phyloP scores from a whole-genome alignment of 2,113 vertebrate genomes.

The Dasypus novemcinctus region DNA sequence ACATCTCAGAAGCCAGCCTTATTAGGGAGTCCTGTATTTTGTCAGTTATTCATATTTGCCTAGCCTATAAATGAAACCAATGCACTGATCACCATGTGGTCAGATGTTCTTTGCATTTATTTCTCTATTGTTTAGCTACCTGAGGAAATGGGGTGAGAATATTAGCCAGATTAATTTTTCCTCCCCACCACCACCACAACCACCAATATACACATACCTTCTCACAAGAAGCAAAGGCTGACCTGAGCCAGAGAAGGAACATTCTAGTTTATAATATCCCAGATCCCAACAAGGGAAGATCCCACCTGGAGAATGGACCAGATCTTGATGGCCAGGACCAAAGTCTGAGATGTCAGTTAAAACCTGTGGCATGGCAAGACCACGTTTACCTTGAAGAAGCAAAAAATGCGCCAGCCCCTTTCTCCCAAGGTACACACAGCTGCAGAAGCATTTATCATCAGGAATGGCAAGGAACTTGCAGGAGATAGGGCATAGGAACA shows the following conservation, averaged over 20 bases:
- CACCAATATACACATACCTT: rapidly evolving
- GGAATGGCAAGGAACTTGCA: background rate
- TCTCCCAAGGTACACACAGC: background rate
- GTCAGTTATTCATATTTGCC: background rate
- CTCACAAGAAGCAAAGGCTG: background rate
- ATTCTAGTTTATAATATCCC: background rate
- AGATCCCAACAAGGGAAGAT: background rate
- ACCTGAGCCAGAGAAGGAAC: background rate
- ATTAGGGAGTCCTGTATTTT: background rate
- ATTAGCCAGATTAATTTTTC: background rate
- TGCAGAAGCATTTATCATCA: background rate
- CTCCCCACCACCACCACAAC: background rate
- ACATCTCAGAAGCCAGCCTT: background rate
- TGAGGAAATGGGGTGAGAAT: background rate
- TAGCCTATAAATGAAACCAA: background rate
- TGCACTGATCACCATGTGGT: background rate
- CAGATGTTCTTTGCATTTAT: background rate
- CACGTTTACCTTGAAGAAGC: background rate
- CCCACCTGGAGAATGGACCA: background rate
- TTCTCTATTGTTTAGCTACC: background rate
- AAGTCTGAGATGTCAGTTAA: background rate
- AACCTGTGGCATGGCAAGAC: background rate
- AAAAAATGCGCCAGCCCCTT: background rate
- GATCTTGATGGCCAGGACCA: background rate
- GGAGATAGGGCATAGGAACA: background rate